These are phyloP conservation scores for Ceryle rudis DNA, from an alignment of 2,797 vertebrate species.

Conservation along the genomic window DNA sequence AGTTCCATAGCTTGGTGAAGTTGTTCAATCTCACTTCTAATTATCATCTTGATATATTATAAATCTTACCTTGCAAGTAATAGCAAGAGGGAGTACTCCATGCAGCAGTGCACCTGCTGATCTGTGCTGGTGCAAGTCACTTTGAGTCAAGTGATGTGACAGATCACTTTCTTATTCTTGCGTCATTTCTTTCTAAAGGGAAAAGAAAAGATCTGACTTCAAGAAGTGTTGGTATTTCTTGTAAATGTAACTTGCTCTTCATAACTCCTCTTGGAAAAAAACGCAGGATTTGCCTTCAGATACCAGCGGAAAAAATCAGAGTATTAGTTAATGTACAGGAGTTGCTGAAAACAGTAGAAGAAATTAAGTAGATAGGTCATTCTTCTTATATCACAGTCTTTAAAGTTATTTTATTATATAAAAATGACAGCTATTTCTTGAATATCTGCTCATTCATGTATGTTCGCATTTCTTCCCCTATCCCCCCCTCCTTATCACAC, in stretches of 20 bases:
- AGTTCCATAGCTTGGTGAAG: neutral
- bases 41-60: neutral
- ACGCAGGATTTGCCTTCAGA: slow-evolving; percentile 20
- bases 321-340: neutral
- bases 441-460: neutral
- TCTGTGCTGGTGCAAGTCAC: neutral
- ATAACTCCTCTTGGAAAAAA: slow-evolving; percentile 4
- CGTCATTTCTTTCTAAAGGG: slow-evolving; percentile 41
- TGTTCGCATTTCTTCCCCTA: neutral
- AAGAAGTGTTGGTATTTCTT: slow-evolving; percentile 14
- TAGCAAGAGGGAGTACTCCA: neutral
- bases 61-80: neutral
- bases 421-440: slow-evolving; percentile 3
- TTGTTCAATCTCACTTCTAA: neutral
- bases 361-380: neutral
- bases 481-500: neutral
- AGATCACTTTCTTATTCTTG: slow-evolving; percentile 32
- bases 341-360: slow-evolving; percentile 9
- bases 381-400: neutral
- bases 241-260: slow-evolving; percentile 33
- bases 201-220: slow-evolving; percentile 33
- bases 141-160: neutral
- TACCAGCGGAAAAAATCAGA: neutral
- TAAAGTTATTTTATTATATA: neutral
- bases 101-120: neutral